A percentile compares a stretch with the other conserved stretches of the same genome.
phyloP scores from a whole-genome alignment of 2,888 invertebrate genomes.

The Drosophila kambysellisi region DNA sequence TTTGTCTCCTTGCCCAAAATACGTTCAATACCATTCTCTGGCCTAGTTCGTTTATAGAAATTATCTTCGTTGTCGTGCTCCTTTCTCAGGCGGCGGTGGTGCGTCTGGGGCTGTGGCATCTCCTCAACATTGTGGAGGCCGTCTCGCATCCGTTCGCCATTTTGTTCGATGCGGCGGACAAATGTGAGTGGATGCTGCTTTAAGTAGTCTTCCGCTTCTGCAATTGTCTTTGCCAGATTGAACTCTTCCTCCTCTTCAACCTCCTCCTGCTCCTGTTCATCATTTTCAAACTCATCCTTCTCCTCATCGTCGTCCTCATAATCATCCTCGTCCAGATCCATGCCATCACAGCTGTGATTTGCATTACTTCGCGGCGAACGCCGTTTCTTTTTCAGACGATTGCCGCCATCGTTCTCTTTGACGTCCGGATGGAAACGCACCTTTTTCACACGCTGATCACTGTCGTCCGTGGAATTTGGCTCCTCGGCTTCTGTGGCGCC shows the following conservation, averaged over 20 bases:
- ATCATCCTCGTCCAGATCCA: slow-evolving; percentile 62
- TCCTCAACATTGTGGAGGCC: slow-evolving; percentile 67
- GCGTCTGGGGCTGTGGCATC: slow-evolving; percentile 36
- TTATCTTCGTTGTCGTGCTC: slow-evolving; percentile 58
- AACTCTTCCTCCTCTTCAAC: slow-evolving; percentile 75
- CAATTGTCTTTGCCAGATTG: slow-evolving; percentile 73
- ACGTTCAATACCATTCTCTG: slow-evolving; percentile 81
- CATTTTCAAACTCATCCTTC: slow-evolving; percentile 17
- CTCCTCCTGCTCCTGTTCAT: slow-evolving; percentile 43
- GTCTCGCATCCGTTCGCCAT: slow-evolving; percentile 56
- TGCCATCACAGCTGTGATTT: slow-evolving; percentile 60
- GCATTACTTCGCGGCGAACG: slow-evolving; percentile 22
- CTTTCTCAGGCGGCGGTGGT: slow-evolving; percentile 19
- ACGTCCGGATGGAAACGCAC: slow-evolving; percentile 80
- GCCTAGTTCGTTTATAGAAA: slow-evolving; percentile 66
- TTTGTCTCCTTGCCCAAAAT: slow-evolving; percentile 79
- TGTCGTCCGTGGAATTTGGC: slow-evolving; percentile 53
- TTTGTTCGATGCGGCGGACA: slow-evolving; percentile 66
- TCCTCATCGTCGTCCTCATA: slow-evolving; percentile 26
- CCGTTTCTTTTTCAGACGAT: slow-evolving; percentile 71
- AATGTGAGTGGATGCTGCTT: slow-evolving; percentile 80
- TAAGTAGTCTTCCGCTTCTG: slow-evolving; percentile 75
- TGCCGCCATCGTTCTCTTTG: slow-evolving; percentile 77
- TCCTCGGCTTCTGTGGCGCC: slow-evolving; percentile 33
- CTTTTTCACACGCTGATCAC: slow-evolving; percentile 67